phyloP scores from a whole-genome alignment of 2,888 invertebrate genomes.

The Acanthosoma haemorrhoidale region DNA sequence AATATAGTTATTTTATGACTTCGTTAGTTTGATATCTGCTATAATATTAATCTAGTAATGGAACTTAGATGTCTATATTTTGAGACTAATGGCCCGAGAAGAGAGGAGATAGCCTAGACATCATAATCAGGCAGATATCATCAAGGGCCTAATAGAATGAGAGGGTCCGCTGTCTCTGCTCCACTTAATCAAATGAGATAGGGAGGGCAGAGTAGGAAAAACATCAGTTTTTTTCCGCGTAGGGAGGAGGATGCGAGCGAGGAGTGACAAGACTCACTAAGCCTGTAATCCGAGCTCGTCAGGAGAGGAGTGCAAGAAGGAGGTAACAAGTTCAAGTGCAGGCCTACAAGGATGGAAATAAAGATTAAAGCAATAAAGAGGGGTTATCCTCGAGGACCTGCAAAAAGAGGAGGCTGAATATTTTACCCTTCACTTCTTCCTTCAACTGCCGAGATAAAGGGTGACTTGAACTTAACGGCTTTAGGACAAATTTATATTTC shows the following conservation, averaged over 20 bases:
- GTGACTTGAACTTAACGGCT: not conserved
- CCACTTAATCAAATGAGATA: no score
- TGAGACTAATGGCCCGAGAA: no score
- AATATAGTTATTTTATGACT: not conserved
- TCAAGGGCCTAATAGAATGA: no score
- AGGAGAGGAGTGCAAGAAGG: not conserved
- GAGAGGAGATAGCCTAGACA: no score
- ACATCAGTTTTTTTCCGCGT: no score
- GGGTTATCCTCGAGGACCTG: not conserved
- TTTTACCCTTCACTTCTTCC: not conserved
- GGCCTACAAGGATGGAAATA: constrained; percentile 7
- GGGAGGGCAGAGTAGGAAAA: no score
- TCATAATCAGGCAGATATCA: no score
- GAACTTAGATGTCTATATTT: no score
- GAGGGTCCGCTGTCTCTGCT: no score
- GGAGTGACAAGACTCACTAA: not conserved
- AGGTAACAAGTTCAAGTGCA: not conserved
- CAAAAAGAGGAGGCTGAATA: not conserved
- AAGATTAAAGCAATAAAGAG: constrained; percentile 10
- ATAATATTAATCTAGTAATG: no score
- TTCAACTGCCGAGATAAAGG: not conserved
- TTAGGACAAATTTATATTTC: constrained; percentile 11
- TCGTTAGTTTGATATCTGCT: no score
- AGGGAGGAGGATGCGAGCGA: not conserved
- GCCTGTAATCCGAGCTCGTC: not conserved